Conservation (phyloP, 2,888 invertebrate species). For the Theodoxus fluviatilis region DNA sequence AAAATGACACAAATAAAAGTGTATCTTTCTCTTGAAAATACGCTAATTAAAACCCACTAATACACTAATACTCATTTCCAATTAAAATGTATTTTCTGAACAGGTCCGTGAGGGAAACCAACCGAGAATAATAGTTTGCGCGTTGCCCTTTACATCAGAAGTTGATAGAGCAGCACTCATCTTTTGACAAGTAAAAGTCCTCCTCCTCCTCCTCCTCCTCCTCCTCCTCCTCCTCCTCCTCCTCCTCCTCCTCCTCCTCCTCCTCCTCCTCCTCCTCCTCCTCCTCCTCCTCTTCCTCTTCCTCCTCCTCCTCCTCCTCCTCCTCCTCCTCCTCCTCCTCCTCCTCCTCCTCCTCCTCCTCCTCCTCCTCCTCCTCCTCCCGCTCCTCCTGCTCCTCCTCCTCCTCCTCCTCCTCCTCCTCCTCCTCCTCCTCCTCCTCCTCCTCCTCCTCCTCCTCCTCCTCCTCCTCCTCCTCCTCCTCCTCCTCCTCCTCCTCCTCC, state of each 20-base stretch:
- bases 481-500: neutral
- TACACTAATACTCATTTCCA: too few relatives aligned
- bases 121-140: too few relatives aligned
- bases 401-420: neutral
- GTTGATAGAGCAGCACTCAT: too few relatives aligned
- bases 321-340: neutral
- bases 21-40: too few relatives aligned
- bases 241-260: neutral
- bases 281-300: neutral
- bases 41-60: too few relatives aligned
- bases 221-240: neutral
- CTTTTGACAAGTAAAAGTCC: too few relatives aligned
- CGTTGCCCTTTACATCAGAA: too few relatives aligned
- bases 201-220: too few relatives aligned
- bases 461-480: neutral
- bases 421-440: neutral
- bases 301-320: neutral
- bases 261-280: conserved; percentile 7
- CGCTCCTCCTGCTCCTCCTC: neutral
- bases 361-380: neutral
- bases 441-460: neutral
- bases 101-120: too few relatives aligned
- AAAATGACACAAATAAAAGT: too few relatives aligned
- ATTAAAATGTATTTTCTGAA: too few relatives aligned
- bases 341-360: conserved; percentile 3